Evolutionary conservation across 2,797 vertebrate genomes (phyloP), one percentile per base, ranked within the genome.

Genomic region (Poecilia velifera): DNA sequence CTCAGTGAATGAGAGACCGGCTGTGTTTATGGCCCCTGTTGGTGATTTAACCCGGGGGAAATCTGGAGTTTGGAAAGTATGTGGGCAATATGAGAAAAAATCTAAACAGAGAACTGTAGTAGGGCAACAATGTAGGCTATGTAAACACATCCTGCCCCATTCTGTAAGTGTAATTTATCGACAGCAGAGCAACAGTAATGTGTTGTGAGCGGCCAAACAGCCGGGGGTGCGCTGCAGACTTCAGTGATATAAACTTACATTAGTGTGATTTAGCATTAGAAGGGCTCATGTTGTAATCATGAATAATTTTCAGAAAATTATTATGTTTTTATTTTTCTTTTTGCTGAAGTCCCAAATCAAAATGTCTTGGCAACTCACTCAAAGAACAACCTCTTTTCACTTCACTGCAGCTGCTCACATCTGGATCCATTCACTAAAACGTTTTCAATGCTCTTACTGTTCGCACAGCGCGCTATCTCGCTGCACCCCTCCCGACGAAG

Each of bases 31-130:
- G 53, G 85, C 80, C 86, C 85, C 91, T 89, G 91, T 86, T 87
- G 87, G 82, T 79, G 83, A 86, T 92, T 93, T 92, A 91, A 90
- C 91, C 91, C 86, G 68, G 76, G 78, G 84, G 86, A 82, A 84
- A 86, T 79, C 82, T 76, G 74, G 66, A 85, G 83, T 86, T 91
- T 83, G 88, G 86, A 90, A 90, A 93, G 84, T 92, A 92, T 89
- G 85, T 72, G 57, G 81, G 84, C 88, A 90, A 88, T 87, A 91
- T 90, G 84, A 85, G 79, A 87, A 83, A 91, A 83, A 22, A 84
- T 87, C 77, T 72, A 79, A 92, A 88, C 83, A 90, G 8, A 77
- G 55, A 62, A 46, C 55, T 76, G n/a, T 62, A 8, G 55, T 76
- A 34, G n/a, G 31, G 28, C 81, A 41, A 78, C 82, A 76, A 74